phyloP scores from a whole-genome alignment of 2,797 vertebrate species.

The Pangasius sanitwongsei region DNA sequence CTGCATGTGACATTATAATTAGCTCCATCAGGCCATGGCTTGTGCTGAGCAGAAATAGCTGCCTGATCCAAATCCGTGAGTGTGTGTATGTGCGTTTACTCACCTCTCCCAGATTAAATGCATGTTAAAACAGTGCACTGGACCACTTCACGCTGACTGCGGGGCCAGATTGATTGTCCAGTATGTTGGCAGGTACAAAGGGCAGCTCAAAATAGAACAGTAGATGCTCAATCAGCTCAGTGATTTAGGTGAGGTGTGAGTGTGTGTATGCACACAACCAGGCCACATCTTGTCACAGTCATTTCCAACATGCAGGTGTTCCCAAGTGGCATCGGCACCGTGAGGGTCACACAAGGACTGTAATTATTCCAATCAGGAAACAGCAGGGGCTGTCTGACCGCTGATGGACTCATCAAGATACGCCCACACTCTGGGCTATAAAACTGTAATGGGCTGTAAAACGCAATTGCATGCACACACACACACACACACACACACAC shows the following conservation, averaged over 20 bases:
- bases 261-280: constrained; percentile 4
- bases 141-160: constrained; percentile 22
- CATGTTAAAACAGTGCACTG: constrained; percentile 42
- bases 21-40: constrained; percentile 51
- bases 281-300: constrained; percentile 43
- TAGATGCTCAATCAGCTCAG: constrained; percentile 44
- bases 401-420: constrained; percentile 60
- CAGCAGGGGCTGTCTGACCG: constrained; percentile 58
- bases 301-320: constrained; percentile 53
- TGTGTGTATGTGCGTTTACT: constrained; percentile 26
- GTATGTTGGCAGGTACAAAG: constrained; percentile 43
- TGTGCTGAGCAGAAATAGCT: constrained; percentile 49
- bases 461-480: constrained; percentile 14
- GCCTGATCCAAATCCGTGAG: constrained; percentile 27
- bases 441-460: constrained; percentile 41
- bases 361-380: constrained; percentile 61
- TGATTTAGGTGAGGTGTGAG: constrained; percentile 26
- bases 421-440: constrained; percentile 51
- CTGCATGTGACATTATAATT: constrained; percentile 57
- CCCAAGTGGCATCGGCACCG: constrained; percentile 42
- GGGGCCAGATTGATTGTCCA: constrained; percentile 52
- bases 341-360: constrained; percentile 56
- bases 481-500: constrained; percentile 10
- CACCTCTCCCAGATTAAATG: constrained; percentile 46
- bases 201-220: constrained; percentile 51